These are phyloP conservation scores for Porites australiensis DNA, from an alignment of 64 coral and sea anemone genomes.

Conservation along the genomic window DNA sequence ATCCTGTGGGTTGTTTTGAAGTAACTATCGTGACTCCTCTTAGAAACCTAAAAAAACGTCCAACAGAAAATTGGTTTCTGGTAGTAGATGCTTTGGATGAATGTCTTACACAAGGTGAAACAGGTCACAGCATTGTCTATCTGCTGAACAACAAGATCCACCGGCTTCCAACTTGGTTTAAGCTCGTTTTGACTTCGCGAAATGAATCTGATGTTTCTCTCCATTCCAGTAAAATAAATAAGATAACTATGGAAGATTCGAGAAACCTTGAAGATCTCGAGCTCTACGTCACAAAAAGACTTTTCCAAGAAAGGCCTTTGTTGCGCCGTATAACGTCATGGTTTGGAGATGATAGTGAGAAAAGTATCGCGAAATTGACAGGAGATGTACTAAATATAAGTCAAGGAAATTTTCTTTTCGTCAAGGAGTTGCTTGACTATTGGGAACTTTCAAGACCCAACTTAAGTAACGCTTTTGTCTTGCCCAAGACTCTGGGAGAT, in stretches of 20 bases:
- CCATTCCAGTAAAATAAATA: background rate
- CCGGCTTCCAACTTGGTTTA: slow-evolving; percentile 63
- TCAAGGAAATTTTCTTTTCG: slow-evolving; percentile 74
- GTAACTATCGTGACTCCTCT: slow-evolving; percentile 44
- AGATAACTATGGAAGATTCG: slow-evolving; percentile 36
- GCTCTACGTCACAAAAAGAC: slow-evolving; percentile 19
- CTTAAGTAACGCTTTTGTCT: background rate
- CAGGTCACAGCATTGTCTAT: slow-evolving; percentile 39
- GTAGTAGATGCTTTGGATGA: slow-evolving; percentile 69
- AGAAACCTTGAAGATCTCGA: slow-evolving; percentile 69
- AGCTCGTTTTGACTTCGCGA: slow-evolving; percentile 63
- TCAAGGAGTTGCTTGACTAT: slow-evolving; percentile 63
- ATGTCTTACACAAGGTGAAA: slow-evolving; percentile 39
- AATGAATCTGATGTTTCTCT: slow-evolving; percentile 34
- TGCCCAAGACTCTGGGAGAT: slow-evolving; percentile 45
- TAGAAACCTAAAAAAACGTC: background rate
- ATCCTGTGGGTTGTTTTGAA: slow-evolving; percentile 59
- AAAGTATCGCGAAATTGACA: background rate
- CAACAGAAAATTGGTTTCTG: slow-evolving; percentile 14
- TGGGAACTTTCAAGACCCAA: slow-evolving; percentile 4
- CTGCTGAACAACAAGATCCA: slow-evolving; percentile 27
- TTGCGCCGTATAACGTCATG: background rate
- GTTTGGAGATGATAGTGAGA: slow-evolving; percentile 1
- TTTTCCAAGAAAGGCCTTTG: slow-evolving; percentile 28
- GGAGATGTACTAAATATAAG: slow-evolving; percentile 20